Evolutionary conservation across 2,113 vertebrate genomes (phyloP).

Genomic region (Telmatochromis brichardi): DNA sequence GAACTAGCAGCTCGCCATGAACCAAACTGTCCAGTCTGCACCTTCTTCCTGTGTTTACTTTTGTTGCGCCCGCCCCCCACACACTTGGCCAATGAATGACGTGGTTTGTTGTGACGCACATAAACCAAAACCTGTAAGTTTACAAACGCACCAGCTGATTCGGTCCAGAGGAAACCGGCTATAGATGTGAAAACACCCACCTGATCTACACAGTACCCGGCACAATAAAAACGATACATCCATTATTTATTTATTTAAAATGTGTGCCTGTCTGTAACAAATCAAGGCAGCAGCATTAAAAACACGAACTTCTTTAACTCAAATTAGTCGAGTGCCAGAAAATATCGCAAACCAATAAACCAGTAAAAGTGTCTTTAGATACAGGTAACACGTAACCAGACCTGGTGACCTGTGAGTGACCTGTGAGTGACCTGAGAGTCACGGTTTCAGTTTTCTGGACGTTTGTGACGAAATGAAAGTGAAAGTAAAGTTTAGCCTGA

Average conservation of each 20-base stretch:
- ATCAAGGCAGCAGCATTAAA: neutral
- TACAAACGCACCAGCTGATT: neutral
- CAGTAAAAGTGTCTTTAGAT: neutral
- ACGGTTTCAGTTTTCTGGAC: neutral
- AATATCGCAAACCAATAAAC: fast-evolving
- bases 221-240: fast-evolving
- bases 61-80: neutral
- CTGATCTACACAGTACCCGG: neutral
- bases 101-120: neutral
- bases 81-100: neutral
- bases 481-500: neutral
- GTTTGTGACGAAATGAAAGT: constrained; percentile 33
- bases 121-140: neutral
- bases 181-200: neutral
- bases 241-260: neutral
- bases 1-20: neutral
- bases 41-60: neutral
- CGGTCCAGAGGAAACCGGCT: neutral
- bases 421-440: neutral
- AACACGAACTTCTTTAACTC: neutral
- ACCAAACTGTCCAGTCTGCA: neutral
- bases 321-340: neutral
- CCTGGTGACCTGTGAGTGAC: neutral
- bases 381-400: fast-evolving
- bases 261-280: neutral